Base-by-base conservation (phyloP, 1,140 invertebrate species). In the Bombus pyrosoma region DNA sequence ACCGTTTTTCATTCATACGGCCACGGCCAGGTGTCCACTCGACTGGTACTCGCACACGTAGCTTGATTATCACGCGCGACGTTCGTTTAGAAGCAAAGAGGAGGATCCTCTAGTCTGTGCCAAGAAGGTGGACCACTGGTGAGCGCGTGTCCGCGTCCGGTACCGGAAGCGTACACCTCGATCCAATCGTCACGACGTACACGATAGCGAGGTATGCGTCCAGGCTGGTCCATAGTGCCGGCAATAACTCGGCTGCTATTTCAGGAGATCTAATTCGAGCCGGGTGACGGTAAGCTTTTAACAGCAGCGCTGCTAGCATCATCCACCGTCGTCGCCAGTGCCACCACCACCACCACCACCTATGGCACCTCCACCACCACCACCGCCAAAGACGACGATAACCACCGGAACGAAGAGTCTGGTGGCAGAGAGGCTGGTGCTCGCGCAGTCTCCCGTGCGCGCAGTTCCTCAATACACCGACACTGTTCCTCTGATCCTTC, bases 221-320 rank as follows among this genome's bases (percentile, higher is more conserved):
- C 69, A 91, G 77, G 81, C 72, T 32, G 81, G 89, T 87, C 87
- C 90, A 90, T 88, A 89, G 82, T 85, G 90, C 90, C 93, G 93
- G 92, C 93, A 94, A 94, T 94, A 94, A 94, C 92, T 93, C 84
- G 82, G 75, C 37, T 41, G 90, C 93, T 95, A 95, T 95, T 95
- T 95, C 91, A 92, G 93, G 90, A 87, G 88, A 87, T 94, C 93
- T 95, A 95, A 94, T 91, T 94, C 82, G 88, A 93, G 91, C 80
- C 92, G 90, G 92, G 92, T 94, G 94, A 95, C 95, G 94, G 92
- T 94, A 92, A 92, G 93, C 93, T 93, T 94, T 90, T 85, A 88
- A 90, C 81, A 79, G 86, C 77, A 84, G 88, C 85, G 81, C 83
- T 86, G 86, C 77, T 90, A 90, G 86, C 83, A 86, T 90, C 89